These are phyloP conservation scores for Ormyrus labotus DNA, from an alignment of 2,888 invertebrate genomes.

Conservation along the genomic window DNA sequence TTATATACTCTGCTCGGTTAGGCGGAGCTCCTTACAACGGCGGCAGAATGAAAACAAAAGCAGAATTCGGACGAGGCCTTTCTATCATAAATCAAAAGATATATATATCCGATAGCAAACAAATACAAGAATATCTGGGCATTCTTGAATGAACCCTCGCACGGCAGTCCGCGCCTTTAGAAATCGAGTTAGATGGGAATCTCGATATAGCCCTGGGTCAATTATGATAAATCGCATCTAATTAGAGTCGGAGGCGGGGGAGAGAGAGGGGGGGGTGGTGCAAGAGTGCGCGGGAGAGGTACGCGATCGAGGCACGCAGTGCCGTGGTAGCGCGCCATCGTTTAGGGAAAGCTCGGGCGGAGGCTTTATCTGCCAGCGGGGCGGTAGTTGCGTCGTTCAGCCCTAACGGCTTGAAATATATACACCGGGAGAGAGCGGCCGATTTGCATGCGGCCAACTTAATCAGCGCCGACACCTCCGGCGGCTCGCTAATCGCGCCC, in stretches of 20 bases:
- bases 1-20: background rate
- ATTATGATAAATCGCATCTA: slow-evolving; percentile 70
- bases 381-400: background rate
- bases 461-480: slow-evolving; percentile 71
- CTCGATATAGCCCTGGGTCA: slow-evolving; percentile 63
- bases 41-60: no score
- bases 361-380: slow-evolving; percentile 43
- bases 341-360: slow-evolving; percentile 24
- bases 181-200: slow-evolving; percentile 57
- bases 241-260: slow-evolving; percentile 59
- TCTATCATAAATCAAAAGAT: background rate
- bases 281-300: slow-evolving; percentile 7
- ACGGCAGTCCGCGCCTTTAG: background rate
- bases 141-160: no score
- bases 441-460: slow-evolving; percentile 73
- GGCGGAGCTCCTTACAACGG: background rate
- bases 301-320: slow-evolving; percentile 10
- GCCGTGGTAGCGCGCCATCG: slow-evolving; percentile 46
- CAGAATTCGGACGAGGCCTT: background rate
- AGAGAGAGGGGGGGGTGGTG: background rate
- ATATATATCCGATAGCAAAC: background rate
- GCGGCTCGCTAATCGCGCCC: slow-evolving; percentile 56
- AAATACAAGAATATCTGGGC: no score
- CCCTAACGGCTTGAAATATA: slow-evolving; percentile 45
- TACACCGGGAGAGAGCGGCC: slow-evolving; percentile 61